Base-by-base conservation (phyloP, 2,113 vertebrate genomes). In the Salvator merianae region DNA sequence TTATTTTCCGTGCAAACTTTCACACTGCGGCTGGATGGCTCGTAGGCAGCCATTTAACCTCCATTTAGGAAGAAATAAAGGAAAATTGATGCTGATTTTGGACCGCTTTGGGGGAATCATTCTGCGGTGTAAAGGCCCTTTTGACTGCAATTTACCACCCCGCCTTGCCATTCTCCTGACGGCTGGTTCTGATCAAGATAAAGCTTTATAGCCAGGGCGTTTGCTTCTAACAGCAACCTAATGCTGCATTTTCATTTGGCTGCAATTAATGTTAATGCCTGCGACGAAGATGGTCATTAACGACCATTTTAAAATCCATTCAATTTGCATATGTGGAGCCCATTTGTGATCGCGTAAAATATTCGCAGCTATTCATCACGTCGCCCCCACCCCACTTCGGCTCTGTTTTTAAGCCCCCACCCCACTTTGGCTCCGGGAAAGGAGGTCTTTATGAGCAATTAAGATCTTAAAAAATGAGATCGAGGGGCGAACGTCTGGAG, bases 251-350 rank as follows among this genome's bases (percentile, higher is more conserved):
- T 96, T 96, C 95, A 95, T 96, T 96, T 95, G 85, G 89, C 90
- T 89, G 95, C 95, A 97, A 97, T 97, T 96, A 97, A 96, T 95
- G 95, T 94, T 96, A 96, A 97, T 95, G 96, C 91, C 95, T 83
- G 90, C 95, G 87, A 95, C 94, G 96, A 96, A 96, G 97, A 96
- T 95, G 94, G 95, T 96, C 96, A 96, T 97, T 97, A 97, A 97
- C 96, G 95, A 96, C 95, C 96, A 96, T 97, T 97, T 97, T 97
- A 96, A 97, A 96, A 97, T 95, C 95, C 95, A 96, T 97, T 97
- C 96, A 96, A 96, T 97, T 97, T 97, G 95, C 96, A 97, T 97
- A 96, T 93, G 95, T 94, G 95, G 93, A 96, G 93, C 94, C 95
- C 95, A 95, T 96, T 96, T 94, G 88, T 93, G 90, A 95, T 96